These are phyloP conservation scores for Athene cunicularia DNA, from an alignment of 2,113 vertebrate genomes.

Conservation along the genomic window DNA sequence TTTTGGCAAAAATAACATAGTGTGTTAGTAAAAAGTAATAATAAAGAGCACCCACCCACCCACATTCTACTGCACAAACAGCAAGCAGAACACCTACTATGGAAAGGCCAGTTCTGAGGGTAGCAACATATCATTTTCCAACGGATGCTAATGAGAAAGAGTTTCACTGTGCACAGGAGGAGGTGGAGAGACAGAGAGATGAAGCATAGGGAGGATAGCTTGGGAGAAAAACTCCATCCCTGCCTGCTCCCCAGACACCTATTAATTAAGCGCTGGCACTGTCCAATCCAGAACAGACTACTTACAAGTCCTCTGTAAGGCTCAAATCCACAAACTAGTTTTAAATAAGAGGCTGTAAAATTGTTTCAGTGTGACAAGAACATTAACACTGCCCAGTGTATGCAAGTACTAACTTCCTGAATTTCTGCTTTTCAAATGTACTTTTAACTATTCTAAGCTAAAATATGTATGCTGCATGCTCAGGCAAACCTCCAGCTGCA, in stretches of 20 bases:
- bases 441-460: neutral
- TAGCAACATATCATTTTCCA: neutral
- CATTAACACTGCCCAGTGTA: neutral
- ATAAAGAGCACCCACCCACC: neutral
- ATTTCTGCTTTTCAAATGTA: slow-evolving; percentile 8
- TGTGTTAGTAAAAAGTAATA: neutral
- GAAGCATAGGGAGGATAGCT: neutral
- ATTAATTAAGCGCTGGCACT: neutral
- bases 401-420: neutral
- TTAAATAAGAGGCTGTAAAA: neutral
- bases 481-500: slow-evolving; percentile 40
- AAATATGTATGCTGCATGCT: slow-evolving; percentile 30
- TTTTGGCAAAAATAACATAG: neutral
- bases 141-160: neutral
- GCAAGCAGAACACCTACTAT: too few relatives aligned
- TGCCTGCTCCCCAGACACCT: neutral
- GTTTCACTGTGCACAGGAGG: fast-evolving
- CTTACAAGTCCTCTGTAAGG: neutral
- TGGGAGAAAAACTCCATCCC: neutral
- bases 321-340: neutral
- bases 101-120: neutral
- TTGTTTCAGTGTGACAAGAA: neutral
- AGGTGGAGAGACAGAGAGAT: neutral
- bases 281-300: neutral
- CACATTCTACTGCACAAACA: neutral